These are phyloP conservation scores for Psophia crepitans DNA, from an alignment of 2,113 vertebrate genomes.

Conservation along the genomic window DNA sequence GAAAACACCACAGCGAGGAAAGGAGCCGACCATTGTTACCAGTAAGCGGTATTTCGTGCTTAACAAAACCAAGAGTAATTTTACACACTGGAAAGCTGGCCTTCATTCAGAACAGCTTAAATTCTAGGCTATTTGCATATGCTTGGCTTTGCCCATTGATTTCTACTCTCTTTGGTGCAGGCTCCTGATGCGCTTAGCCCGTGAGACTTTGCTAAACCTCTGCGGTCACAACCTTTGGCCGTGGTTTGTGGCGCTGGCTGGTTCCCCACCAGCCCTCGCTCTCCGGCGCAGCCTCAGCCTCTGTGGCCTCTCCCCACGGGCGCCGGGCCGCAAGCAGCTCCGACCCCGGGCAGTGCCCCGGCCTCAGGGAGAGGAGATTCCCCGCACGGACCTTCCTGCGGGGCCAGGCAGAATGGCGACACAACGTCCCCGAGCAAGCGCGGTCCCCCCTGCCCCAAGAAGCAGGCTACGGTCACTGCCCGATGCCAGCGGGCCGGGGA, in stretches of 20 bases:
- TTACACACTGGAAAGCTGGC: background rate
- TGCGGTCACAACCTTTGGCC: background rate
- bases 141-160: background rate
- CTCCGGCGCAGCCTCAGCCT: background rate
- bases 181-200: accelerated
- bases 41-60: background rate
- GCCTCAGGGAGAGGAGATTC: background rate
- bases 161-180: background rate
- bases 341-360: accelerated
- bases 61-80: background rate
- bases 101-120: background rate
- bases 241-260: background rate
- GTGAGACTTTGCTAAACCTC: accelerated
- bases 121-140: background rate
- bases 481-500: background rate
- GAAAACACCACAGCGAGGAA: background rate
- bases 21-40: background rate
- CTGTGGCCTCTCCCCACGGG: accelerated
- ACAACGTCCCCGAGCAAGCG: background rate
- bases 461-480: background rate
- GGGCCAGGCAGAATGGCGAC: background rate
- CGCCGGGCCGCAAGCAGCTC: accelerated
- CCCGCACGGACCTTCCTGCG: background rate
- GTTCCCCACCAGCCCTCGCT: accelerated
- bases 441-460: background rate